Evolutionary conservation across 2,888 invertebrate genomes (phyloP), one percentile per base, ranked within the genome.

Genomic region (Alcis repandata): DNA sequence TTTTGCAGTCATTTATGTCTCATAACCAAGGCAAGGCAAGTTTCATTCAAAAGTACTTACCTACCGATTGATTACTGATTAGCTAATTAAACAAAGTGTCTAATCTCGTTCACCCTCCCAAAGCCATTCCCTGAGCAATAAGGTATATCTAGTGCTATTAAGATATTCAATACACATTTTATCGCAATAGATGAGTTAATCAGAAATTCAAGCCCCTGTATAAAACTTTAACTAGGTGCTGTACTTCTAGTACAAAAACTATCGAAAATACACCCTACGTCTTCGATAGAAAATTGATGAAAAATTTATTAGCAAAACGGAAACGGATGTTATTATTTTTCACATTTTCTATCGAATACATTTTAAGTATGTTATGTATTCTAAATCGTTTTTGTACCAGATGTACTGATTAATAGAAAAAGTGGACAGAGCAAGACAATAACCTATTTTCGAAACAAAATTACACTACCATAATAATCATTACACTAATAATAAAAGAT

Each of bases 381-480:
- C 6, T 27, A n/a, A n/a, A 27, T 27, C 6, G 27, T 27, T 27
- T 27, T 27, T 27, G 27, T 27, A 6, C 27, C 6, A 27, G 15
- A 83, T 77, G 83, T 87, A 86, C 81, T 68, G 77, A 81, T 80
- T 79, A 79, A 79, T 82, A 86, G 77, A 87, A 77, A 87, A 87
- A 85, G 79, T 90, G 90, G 90, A 92, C 90, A 91, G 90, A 90
- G 82, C 82, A 78, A 88, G 82, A 82, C 79, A 79, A 61, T 40
- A 72, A 59, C 15, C 48, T 27, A 48, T 48, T 32, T 15, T 15
- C 6, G 1, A 46, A 46, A 46, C 19, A 38, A 73, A 76, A 79
- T 78, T 63, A 46, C 17, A 32, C 40, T 41, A 54, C 22, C 3
- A 9, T 32, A 46, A 48, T 48, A 48, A 22, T 46, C 3, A 20